Conservation (phyloP, 2,797 vertebrate genomes). For the Acanthiza pusilla region DNA sequence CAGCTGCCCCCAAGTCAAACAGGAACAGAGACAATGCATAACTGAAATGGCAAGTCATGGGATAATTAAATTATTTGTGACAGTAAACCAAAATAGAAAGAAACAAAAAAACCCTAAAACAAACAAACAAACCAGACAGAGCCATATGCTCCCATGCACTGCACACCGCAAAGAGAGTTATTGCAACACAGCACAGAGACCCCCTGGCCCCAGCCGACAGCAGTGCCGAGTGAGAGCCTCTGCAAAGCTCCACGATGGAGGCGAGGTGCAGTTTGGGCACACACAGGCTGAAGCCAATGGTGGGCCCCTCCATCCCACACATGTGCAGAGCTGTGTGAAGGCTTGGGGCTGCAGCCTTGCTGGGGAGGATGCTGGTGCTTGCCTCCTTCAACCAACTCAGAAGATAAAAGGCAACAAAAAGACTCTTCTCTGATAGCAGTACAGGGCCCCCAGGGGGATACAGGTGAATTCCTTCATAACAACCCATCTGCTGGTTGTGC, state of each 20-base stretch:
- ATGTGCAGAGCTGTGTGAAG: rapidly evolving
- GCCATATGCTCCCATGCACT: constrained; percentile 62
- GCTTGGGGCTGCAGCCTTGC: neutral
- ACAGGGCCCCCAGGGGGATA: too few relatives aligned
- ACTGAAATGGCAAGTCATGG: constrained; percentile 67
- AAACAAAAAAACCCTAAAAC: constrained; percentile 64
- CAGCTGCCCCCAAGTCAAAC: constrained; percentile 68
- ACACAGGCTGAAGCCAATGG: rapidly evolving
- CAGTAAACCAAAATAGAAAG: constrained; percentile 72
- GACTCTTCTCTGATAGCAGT: neutral
- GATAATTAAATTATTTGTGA: constrained; percentile 74
- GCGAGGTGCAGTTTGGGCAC: rapidly evolving
- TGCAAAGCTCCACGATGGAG: rapidly evolving
- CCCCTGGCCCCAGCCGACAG: neutral
- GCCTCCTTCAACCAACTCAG: neutral
- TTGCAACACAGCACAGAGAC: neutral
- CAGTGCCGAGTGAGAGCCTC: neutral
- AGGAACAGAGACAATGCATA: constrained; percentile 70
- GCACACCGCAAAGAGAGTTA: neutral
- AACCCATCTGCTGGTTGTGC: neutral
- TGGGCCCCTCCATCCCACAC: neutral
- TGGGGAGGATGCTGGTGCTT: rapidly evolving
- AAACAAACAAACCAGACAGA: constrained; percentile 69
- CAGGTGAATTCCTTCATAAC: neutral
- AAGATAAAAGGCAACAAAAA: neutral